phyloP scores from a whole-genome alignment of 2,888 invertebrate species.

The Acleris literana region DNA sequence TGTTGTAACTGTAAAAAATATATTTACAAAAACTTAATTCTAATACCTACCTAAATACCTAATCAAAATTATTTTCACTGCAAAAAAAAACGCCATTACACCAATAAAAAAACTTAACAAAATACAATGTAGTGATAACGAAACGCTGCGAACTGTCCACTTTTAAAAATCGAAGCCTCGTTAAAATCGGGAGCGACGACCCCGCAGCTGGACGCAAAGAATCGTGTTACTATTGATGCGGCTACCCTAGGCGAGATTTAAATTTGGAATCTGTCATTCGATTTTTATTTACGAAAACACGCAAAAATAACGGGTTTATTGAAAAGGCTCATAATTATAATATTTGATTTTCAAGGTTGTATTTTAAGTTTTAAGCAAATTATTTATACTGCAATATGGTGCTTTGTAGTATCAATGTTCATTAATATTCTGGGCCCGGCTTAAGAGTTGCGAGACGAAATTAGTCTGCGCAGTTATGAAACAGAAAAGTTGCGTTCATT shows the following conservation, averaged over 20 bases:
- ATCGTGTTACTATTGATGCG: conserved; percentile 21
- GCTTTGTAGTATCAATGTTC: no score
- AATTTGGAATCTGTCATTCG: background rate
- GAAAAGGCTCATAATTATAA: background rate
- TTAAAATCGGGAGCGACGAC: conserved; percentile 40
- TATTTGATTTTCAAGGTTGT: no score
- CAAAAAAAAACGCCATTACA: background rate
- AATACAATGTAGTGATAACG: conserved; percentile 15
- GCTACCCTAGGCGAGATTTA: background rate
- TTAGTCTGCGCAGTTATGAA: no score
- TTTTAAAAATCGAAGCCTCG: conserved; percentile 50
- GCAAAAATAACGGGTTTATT: background rate
- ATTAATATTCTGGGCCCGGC: no score
- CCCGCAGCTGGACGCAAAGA: conserved; percentile 29
- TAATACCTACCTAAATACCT: no score
- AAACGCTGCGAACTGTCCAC: conserved; percentile 38
- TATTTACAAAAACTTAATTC: no score
- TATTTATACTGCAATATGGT: no score
- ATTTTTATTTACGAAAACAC: background rate
- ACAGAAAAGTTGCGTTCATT: no score
- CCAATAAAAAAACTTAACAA: background rate
- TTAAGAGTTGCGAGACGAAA: no score
- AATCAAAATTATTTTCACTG: no score
- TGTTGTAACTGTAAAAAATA: no score
- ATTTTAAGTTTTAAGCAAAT: background rate